Base-by-base conservation (phyloP, 2,797 vertebrate species). In the Pygocentrus nattereri region DNA sequence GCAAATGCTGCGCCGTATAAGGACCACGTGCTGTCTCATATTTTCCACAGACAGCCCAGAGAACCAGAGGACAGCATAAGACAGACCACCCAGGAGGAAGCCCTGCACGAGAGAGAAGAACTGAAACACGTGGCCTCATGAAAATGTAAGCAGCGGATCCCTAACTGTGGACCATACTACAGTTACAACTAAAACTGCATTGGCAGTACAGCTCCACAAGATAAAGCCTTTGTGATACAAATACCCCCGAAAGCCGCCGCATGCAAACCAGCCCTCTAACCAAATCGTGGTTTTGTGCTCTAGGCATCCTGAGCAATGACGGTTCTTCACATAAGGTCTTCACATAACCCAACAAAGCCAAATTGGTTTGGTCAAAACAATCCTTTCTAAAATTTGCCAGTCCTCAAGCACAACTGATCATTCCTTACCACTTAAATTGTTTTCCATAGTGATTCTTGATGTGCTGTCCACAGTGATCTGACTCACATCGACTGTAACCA, bases 1-100 rank as follows among this genome's bases (percentile, higher is more conserved):
- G 7, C 30, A 84, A 84, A 80, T 12, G 18, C 77, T 78, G 79
- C 25, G 38, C 74, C 82, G 74, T 84, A 74, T 86, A 74, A 70
- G 68, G 76, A 80, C n/a, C 80, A 80, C 2, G 44, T 52, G 62
- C 62, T 49, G 73, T 23, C 56, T 80, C 76, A 80, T 38, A 77
- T 56, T 80, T 84, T 84, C 80, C 74, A 80, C 70, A 78, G 77
- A 80, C 80, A 78, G 18, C 56, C 49, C 0, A 38, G 12, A 80
- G 30, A 61, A 65, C 30, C 76, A 67, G 27, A 41, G 31, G 41
- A 77, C 44, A 47, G 23, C 21, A 56, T 13, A 49, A 56, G 25
- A 78, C 2, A 74, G 76, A 67, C 50, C 76, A 76, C 65, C 68
- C 21, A 72, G 21, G 5, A 47, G 10, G 54, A n/a, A 49, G n/a